Evolutionary conservation across 23 tunicate species (phyloP), one percentile per base, ranked within the genome.

Genomic region (Diplosoma virens): DNA sequence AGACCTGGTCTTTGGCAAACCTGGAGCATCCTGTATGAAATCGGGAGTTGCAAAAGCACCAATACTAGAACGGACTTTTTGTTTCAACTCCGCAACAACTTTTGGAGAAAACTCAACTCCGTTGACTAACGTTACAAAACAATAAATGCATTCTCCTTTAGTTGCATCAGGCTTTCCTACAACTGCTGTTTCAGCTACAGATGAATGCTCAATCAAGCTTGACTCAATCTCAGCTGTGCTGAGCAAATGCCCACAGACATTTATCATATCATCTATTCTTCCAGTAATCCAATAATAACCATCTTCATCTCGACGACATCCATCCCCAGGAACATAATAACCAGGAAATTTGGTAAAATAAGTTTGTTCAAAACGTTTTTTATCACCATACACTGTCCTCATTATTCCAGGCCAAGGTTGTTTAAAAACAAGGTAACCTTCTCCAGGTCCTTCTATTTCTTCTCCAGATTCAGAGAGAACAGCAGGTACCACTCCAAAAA

Each of bases 331-430:
- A 9, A 90, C 90, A 58, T 90, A 90, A 53, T 79, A 90, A n/a
- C 97, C 97, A 47, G 97, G 97, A 65, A 90, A 90, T 36, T 75
- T 79, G 1, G 69, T 25, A 48, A 90, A 90, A 47, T 90, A 90
- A 3, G 87, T 81, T 52, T 47, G 52, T 66, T 90, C 90, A 59
- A 84, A 90, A 0, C 97, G 66, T 25, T 83, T 64, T 29, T 90
- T 90, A 55, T 90, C 97, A 24, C 90, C 90, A 48, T 84, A 84
- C 1, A 90, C 67, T 45, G 97, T 84, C 28, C 97, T 53, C 97
- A 90, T 90, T 33, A 90, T 84, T 18, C 97, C 97, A 2, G 97
- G 97, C 97, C 97, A 90, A 11, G 97, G 97, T 30, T 82, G 80
- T 52, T 90, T 90, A 63, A 90, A 90, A 22, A 90, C 97, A 79